Conservation (phyloP, 53 echinoderm and acorn worm genomes). For the Echinarachnius parma region DNA sequence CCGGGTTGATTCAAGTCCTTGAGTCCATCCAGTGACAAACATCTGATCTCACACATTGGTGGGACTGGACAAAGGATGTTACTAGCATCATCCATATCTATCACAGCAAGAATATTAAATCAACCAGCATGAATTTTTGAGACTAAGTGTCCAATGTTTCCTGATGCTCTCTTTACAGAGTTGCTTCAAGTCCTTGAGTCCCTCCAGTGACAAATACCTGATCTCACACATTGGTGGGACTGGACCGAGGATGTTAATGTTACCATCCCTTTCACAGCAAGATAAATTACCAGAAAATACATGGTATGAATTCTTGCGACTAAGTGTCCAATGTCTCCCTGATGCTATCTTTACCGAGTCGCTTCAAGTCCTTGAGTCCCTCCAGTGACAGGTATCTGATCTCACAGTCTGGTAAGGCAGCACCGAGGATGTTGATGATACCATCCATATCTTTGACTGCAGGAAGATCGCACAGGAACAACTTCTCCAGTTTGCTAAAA, state of each 20-base stretch:
- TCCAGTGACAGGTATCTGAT: slow-evolving; percentile 83
- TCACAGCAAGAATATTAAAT: slow-evolving; percentile 87
- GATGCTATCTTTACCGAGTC: slow-evolving; percentile 61
- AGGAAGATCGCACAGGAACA: slow-evolving; percentile 88
- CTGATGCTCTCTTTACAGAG: slow-evolving; percentile 57
- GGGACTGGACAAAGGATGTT: slow-evolving; percentile 60
- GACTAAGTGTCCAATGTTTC: too few species aligned
- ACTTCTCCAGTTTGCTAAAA: slow-evolving; percentile 66
- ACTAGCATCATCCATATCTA: slow-evolving; percentile 66
- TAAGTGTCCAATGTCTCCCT: slow-evolving; percentile 18
- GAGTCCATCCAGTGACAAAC: slow-evolving; percentile 78
- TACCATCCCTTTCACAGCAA: too few species aligned
- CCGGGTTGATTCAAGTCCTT: slow-evolving; percentile 74
- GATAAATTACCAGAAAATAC: background rate
- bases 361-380: slow-evolving; percentile 79
- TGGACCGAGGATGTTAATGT: slow-evolving; percentile 54
- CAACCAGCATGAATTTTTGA: too few species aligned
- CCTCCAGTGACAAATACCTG: slow-evolving; percentile 79
- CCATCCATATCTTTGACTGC: slow-evolving; percentile 82
- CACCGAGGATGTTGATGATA: slow-evolving; percentile 57
- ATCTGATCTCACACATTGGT: slow-evolving; percentile 83
- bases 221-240: slow-evolving; percentile 83
- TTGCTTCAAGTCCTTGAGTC: slow-evolving; percentile 76
- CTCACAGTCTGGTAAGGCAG: slow-evolving; percentile 80
- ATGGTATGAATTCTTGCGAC: background rate